Evolutionary conservation across 2,888 invertebrate species (phyloP).

Genomic region (Mongoloraphidia duomilia): DNA sequence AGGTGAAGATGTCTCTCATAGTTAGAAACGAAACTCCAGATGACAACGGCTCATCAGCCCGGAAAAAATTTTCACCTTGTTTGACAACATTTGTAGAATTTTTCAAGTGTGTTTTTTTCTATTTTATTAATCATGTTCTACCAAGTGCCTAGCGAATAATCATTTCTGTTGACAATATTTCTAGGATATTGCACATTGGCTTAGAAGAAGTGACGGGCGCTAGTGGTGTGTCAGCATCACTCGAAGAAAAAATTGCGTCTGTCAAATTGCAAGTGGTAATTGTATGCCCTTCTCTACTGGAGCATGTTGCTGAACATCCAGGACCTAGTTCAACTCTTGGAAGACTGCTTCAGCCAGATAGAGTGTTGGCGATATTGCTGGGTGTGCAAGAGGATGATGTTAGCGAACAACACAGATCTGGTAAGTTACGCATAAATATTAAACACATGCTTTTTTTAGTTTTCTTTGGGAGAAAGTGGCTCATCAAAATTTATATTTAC

Average conservation of each 20-base stretch:
- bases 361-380: conserved; percentile 64
- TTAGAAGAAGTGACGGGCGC: conserved; percentile 49
- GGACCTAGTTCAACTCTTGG: conserved; percentile 37
- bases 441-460: background rate
- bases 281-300: conserved; percentile 59
- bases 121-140: too few species aligned
- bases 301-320: conserved; percentile 40
- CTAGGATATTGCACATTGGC: conserved; percentile 57
- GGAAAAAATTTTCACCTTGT: too few species aligned
- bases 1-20: too few species aligned
- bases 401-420: conserved; percentile 50
- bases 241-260: conserved; percentile 40
- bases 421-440: conserved; percentile 27
- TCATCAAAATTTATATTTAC: background rate
- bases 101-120: too few species aligned
- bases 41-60: too few species aligned
- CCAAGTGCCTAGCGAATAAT: too few species aligned
- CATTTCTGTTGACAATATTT: conserved; percentile 20
- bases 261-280: conserved; percentile 70
- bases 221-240: conserved; percentile 32
- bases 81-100: too few species aligned
- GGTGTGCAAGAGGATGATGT: conserved; percentile 63
- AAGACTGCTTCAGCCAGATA: conserved; percentile 48
- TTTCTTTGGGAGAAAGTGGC: background rate
- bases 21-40: too few species aligned